phyloP scores from a whole-genome alignment of 2,888 invertebrate species.

The Epinotia bilunana region DNA sequence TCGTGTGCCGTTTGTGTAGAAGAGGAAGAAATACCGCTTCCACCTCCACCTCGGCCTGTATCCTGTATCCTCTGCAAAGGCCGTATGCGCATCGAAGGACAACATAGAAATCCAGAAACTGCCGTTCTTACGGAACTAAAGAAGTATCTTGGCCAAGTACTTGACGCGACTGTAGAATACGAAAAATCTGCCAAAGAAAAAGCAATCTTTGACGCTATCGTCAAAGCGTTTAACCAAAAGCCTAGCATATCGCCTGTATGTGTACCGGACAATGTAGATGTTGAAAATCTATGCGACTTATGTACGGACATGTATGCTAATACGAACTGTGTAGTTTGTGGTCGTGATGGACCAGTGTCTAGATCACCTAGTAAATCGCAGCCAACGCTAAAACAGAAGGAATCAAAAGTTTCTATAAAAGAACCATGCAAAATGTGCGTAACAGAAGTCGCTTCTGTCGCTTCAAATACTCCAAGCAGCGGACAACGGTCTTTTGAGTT shows the following conservation, averaged over 20 bases:
- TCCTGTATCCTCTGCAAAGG: background rate
- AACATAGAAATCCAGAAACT: background rate
- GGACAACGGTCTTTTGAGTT: constrained; percentile 7
- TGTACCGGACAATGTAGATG: background rate
- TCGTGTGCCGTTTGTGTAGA: background rate
- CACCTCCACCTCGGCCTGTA: background rate
- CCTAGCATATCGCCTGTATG: background rate
- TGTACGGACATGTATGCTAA: background rate
- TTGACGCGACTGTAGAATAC: constrained; percentile 1
- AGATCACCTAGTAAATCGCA: background rate
- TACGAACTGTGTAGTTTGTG: background rate
- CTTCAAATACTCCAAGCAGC: background rate
- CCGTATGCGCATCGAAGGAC: background rate
- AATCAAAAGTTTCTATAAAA: background rate
- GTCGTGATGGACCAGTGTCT: background rate
- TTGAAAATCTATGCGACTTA: background rate
- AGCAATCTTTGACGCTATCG: background rate
- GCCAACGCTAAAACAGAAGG: background rate
- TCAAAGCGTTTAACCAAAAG: constrained; percentile 1
- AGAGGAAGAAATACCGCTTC: background rate
- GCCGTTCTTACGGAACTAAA: background rate
- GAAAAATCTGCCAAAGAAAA: background rate
- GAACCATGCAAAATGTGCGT: background rate
- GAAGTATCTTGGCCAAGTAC: constrained; percentile 1
- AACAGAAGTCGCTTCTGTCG: background rate